Conservation (phyloP, 1,140 invertebrate species). For the Eciton burchellii region DNA sequence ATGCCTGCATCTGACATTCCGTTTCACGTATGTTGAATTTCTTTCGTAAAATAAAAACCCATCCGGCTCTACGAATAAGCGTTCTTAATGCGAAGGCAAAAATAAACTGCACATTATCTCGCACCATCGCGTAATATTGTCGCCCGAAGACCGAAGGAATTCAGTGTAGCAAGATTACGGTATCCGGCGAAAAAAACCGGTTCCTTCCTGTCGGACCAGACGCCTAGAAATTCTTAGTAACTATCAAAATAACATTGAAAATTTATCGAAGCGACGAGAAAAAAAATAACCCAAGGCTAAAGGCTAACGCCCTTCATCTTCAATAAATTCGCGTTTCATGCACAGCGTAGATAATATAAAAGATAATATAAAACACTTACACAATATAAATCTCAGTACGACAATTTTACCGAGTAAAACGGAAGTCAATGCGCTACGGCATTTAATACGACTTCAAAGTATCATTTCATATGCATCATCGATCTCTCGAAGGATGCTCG, state of each 20-base stretch:
- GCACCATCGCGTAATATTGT: background rate
- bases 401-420: too few relatives aligned
- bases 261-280: background rate
- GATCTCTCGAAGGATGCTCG: background rate
- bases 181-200: slow-evolving; percentile 28
- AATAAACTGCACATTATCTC: background rate
- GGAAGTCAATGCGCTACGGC: background rate
- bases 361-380: too few relatives aligned
- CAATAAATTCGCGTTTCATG: background rate
- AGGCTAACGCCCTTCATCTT: background rate
- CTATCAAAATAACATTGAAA: too few relatives aligned
- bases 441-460: too few relatives aligned
- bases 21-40: background rate
- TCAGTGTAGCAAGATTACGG: slow-evolving; percentile 12
- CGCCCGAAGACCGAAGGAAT: background rate
- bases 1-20: background rate
- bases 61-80: background rate
- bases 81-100: background rate
- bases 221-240: background rate
- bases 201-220: background rate
- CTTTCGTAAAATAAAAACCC: background rate
- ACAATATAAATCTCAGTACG: too few relatives aligned
- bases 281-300: background rate
- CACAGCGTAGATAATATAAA: background rate
- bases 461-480: background rate